These are phyloP conservation scores for Antheraea yamamai DNA, from an alignment of 2,888 invertebrate genomes.

Conservation along the genomic window DNA sequence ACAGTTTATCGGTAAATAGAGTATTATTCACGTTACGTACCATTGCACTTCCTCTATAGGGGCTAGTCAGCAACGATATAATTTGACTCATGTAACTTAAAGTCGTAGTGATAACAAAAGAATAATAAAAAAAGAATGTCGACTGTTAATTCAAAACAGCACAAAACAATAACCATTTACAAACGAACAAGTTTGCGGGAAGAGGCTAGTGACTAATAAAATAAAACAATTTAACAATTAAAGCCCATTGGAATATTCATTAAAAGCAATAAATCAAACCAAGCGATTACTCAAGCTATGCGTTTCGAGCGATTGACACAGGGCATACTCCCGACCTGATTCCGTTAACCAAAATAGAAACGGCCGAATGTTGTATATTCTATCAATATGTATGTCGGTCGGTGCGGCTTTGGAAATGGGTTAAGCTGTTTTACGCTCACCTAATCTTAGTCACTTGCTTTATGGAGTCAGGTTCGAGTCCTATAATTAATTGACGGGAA, in stretches of 20 bases:
- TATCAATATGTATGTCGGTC: slow-evolving; percentile 20
- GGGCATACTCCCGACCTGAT: slow-evolving; percentile 26
- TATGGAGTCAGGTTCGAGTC: not conserved
- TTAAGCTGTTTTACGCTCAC: not conserved
- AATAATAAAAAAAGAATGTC: no score
- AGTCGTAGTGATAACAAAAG: no score
- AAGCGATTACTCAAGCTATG: slow-evolving; percentile 23
- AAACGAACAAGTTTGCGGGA: no score
- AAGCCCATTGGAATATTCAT: not conserved
- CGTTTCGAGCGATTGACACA: slow-evolving; percentile 28
- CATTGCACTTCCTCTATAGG: no score
- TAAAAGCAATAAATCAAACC: slow-evolving; percentile 28
- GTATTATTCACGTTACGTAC: no score
- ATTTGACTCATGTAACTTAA: no score
- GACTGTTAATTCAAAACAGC: no score
- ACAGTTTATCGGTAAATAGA: no score
- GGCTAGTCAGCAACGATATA: no score
- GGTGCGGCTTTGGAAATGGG: not conserved
- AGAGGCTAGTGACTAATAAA: not conserved
- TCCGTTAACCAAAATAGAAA: slow-evolving; percentile 29
- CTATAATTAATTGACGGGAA: not conserved
- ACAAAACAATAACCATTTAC: no score
- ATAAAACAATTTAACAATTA: not conserved
- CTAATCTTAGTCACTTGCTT: not conserved
- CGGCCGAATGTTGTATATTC: slow-evolving; percentile 10